Percentiles rank a stretch among this genome's conserved stretches.
These are phyloP conservation scores for Leuciscus waleckii DNA, from an alignment of 2,797 vertebrate genomes.

Conservation along the genomic window DNA sequence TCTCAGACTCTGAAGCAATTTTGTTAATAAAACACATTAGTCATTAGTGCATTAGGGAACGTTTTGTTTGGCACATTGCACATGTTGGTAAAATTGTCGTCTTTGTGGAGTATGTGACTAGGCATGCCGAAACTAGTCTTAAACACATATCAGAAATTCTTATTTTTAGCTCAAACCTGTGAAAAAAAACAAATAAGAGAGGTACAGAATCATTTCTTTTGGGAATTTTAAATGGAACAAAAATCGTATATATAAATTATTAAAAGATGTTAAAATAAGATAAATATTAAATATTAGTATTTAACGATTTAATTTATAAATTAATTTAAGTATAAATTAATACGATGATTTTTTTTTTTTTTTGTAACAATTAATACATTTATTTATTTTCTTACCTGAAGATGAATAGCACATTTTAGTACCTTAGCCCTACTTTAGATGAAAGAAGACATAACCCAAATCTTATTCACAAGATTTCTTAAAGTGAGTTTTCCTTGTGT, in stretches of 20 bases:
- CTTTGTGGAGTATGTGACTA: neutral
- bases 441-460: no score
- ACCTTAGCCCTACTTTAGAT: no score
- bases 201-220: neutral
- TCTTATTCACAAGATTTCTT: no score
- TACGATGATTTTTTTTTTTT: neutral
- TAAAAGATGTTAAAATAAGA: neutral
- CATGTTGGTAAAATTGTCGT: neutral
- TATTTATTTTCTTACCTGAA: no score
- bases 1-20: slow-evolving; percentile 26
- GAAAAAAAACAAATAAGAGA: neutral
- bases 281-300: neutral
- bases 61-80: slow-evolving; percentile 2
- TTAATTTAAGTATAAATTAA: neutral
- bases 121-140: slow-evolving; percentile 3
- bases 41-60: slow-evolving; percentile 22
- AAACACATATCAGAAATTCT: neutral
- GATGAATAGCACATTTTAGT: no score
- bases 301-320: neutral
- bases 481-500: no score
- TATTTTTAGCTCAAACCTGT: slow-evolving; percentile 1
- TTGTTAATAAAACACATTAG: slow-evolving; percentile 32
- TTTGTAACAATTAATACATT: neutral
- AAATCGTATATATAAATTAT: neutral
- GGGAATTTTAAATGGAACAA: neutral